These are phyloP conservation scores for Lepidostoma basale DNA, from an alignment of 1,140 invertebrate genomes.

Conservation along the genomic window DNA sequence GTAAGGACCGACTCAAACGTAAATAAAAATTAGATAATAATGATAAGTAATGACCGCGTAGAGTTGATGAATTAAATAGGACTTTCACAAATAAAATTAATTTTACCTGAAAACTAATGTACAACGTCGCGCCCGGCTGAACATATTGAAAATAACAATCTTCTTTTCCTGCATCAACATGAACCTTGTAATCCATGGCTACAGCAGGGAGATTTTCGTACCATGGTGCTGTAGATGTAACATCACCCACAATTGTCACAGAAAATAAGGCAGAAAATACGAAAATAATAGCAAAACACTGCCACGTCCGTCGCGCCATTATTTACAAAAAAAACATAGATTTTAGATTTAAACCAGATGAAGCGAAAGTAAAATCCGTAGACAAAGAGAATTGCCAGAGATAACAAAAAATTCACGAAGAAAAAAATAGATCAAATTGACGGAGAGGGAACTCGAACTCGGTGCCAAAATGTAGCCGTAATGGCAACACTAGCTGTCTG, in stretches of 20 bases:
- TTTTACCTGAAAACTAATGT: constrained; percentile 88
- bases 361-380: too few species aligned
- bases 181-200: constrained; percentile 94
- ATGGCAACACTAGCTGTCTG: too few species aligned
- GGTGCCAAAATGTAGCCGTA: too few species aligned
- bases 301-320: constrained; percentile 43
- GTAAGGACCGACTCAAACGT: neutral
- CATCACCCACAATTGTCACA: constrained; percentile 31
- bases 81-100: constrained; percentile 37
- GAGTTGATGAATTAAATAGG: neutral
- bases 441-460: too few species aligned
- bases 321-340: constrained; percentile 33
- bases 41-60: constrained; percentile 13
- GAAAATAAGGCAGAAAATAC: constrained; percentile 29
- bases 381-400: too few species aligned
- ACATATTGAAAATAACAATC: constrained; percentile 95
- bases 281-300: constrained; percentile 43
- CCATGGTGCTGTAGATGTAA: constrained; percentile 61
- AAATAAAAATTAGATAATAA: constrained; percentile 13
- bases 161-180: constrained; percentile 91
- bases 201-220: constrained; percentile 85
- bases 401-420: too few species aligned
- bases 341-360: too few species aligned
- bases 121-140: constrained; percentile 89
- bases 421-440: too few species aligned